Evolutionary conservation across 2,113 vertebrate species (phyloP), one percentile per base, ranked within the genome.

Genomic region (Furnarius figulus): DNA sequence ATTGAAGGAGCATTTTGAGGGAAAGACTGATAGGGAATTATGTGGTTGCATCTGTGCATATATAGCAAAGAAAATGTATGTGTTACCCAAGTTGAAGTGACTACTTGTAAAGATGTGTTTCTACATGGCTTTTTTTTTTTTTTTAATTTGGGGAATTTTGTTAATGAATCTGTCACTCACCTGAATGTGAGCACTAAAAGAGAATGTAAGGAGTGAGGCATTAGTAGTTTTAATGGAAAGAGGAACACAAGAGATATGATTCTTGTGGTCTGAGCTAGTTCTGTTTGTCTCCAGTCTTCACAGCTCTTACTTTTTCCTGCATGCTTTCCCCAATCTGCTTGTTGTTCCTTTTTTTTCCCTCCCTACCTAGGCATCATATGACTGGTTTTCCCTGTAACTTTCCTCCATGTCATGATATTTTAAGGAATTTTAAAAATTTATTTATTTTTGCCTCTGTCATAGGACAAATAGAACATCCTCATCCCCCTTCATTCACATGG

Each of bases 231-330:
- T 84, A 67, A 53, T n/a, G 25, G 53, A 21, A 93, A 87, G 15
- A 47, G 40, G 23, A 61, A 75, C 40, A n/a, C 6, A 2, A 2
- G 63, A 74, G n/a, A 37, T 75, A 50, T 0, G 1, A 1, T 71
- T 87, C 40, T 37, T 74, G 8, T 83, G 33, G 22, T 58, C 50
- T 80, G 53, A 88, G 40, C 53, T 85, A 50, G 30, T 80, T 76
- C 22, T 92, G 8, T 68, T 80, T 76, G 40, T 63, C 52, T 70
- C 30, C 33, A 56, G 1, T 58, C 30, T 49, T 89, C 40, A 9
- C 27, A 42, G 59, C 33, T 77, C 40, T 68, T 77, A n/a, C 22
- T 74, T 92, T 86, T 84, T 84, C 39, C 39, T 82, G 18, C 56
- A 12, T 35, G 24, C 37, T 76, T 91, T 77, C 20, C 22, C n/a